phyloP scores from a whole-genome alignment of 2,113 vertebrate genomes.

The Rattus rattus region DNA sequence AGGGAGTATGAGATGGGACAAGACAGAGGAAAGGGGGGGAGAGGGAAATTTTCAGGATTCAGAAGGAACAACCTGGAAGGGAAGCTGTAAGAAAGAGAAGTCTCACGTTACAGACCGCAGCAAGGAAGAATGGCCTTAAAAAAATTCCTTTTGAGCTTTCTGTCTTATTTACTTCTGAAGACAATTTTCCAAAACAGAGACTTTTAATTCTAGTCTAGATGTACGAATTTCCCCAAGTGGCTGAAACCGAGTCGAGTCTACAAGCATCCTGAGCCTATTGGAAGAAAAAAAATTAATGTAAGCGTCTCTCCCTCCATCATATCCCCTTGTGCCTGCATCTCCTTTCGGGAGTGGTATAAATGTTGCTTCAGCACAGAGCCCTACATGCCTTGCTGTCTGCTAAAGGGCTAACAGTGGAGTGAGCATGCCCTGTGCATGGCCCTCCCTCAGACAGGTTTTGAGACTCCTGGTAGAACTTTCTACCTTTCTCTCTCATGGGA shows the following conservation, averaged over 20 bases:
- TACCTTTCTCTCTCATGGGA: neutral
- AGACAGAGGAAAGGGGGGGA: neutral
- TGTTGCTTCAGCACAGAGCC: neutral
- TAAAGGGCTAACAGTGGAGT: accelerated
- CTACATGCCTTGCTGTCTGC: neutral
- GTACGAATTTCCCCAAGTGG: neutral
- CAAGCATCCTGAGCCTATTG: conserved; percentile 17
- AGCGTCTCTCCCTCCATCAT: no score
- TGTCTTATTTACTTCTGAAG: neutral
- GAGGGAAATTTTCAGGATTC: accelerated
- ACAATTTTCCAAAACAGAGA: neutral
- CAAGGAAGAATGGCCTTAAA: neutral
- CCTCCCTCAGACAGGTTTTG: no score
- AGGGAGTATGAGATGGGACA: neutral
- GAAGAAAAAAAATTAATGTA: neutral
- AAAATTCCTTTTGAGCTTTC: neutral
- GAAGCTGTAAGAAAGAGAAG: neutral
- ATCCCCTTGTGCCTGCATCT: neutral
- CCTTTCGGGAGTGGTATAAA: conserved; percentile 1
- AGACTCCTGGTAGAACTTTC: neutral
- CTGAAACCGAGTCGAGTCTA: neutral
- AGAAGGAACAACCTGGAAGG: neutral
- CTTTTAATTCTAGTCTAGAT: neutral
- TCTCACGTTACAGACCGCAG: neutral
- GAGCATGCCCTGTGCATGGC: accelerated